Evolutionary conservation across 2,797 vertebrate genomes (phyloP), one percentile per base, ranked within the genome.

Genomic region (Eremophila alpestris): DNA sequence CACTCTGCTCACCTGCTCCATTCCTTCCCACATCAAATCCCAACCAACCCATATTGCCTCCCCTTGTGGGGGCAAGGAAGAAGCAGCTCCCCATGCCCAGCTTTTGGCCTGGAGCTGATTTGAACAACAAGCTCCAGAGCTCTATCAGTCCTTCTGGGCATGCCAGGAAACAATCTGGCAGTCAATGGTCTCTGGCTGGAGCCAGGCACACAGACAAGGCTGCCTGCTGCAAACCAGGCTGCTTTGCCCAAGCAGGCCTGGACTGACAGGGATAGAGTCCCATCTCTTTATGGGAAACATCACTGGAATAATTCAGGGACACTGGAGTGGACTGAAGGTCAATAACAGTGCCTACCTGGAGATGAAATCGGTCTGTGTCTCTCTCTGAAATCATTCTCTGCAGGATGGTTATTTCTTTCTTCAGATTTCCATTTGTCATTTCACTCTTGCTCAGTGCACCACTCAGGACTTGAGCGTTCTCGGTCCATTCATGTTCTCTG

Each of bases 401-500:
- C 26, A 94, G 65, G 60, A 89, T 30, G 19, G 36, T 45, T 40
- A 68, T 22, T 49, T 94, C 85, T 29, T 85, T 70, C 60, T 49
- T 58, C 60, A 94, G 19, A 73, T 59, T 81, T 49, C 52, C 93
- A 55, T 95, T 63, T 52, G 93, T 95, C 46, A 71, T 90, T 93
- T 97, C 96, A 88, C 95, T 98, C 67, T 95, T 84, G 38, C 82
- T 75, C 27, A 98, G 92, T 32, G 96, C 95, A 79, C 86, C 59
- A 5, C 80, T 95, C 91, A 97, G 64, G 29, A 87, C 86, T 55
- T 93, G 95, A 29, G 95, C 95, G 49, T 97, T 98, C 87, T 98
- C 98, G 59, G 95, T 97, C 97, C 98, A 98, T 76, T 98, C 95
- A 6, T 98, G 97, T 96, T 99, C 94, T 77, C 96, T 91, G 7